Percentiles rank a stretch among this genome's conserved stretches.
phyloP scores from a whole-genome alignment of 2,113 vertebrate genomes.

The Anoura caudifer region DNA sequence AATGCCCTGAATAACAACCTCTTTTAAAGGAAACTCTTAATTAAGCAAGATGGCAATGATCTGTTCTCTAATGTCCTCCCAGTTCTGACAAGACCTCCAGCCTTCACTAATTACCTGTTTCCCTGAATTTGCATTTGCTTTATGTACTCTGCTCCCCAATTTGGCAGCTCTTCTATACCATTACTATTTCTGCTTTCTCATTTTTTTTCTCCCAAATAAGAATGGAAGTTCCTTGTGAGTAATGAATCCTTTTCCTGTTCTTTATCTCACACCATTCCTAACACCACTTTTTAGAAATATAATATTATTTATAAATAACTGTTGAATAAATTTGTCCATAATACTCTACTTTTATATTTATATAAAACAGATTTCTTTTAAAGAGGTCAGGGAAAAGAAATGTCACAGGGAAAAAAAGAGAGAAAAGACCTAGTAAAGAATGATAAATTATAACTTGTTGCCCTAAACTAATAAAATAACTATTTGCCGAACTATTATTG shows the following conservation, averaged over 20 bases:
- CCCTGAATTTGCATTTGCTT: neutral
- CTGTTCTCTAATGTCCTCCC: neutral
- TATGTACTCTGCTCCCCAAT: neutral
- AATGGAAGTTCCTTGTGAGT: neutral
- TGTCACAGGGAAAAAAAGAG: neutral
- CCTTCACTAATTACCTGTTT: neutral
- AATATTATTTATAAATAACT: neutral
- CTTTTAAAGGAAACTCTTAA: neutral
- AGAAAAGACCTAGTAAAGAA: neutral
- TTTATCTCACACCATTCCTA: neutral
- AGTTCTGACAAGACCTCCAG: neutral
- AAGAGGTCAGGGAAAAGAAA: neutral
- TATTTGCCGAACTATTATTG: neutral
- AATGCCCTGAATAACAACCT: neutral
- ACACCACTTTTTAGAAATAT: neutral
- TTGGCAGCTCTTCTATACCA: neutral
- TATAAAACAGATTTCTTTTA: neutral
- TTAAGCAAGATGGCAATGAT: neutral
- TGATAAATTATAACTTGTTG: neutral
- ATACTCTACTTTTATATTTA: neutral
- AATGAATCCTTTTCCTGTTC: neutral
- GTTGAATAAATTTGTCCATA: neutral
- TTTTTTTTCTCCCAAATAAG: neutral
- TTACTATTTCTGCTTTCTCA: neutral
- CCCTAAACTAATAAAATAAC: neutral